Conservation (phyloP, 2,113 vertebrate species). For the Butorides virescens region DNA sequence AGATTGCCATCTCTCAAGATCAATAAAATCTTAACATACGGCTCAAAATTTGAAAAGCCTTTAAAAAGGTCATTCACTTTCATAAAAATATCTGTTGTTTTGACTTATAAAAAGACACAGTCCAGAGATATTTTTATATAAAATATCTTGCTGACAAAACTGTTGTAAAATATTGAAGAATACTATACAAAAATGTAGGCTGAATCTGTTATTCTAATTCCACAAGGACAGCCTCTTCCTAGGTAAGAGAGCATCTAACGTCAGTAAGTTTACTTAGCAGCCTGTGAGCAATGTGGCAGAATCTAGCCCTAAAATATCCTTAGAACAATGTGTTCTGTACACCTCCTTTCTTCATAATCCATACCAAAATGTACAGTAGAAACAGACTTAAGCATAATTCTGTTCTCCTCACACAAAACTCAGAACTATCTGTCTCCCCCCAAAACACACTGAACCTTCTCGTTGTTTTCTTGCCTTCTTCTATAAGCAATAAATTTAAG, state of each 20-base stretch:
- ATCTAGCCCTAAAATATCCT: neutral
- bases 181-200: neutral
- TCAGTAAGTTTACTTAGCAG: accelerated
- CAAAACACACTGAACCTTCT: neutral
- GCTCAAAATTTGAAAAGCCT: neutral
- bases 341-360: neutral
- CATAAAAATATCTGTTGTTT: neutral
- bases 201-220: neutral
- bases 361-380: neutral
- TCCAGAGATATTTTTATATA: neutral
- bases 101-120: neutral
- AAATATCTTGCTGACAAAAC: neutral
- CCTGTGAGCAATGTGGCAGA: neutral
- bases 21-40: neutral
- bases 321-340: neutral
- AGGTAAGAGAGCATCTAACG: neutral
- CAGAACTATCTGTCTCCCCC: neutral
- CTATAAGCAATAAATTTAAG: neutral
- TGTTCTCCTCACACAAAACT: neutral
- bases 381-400: neutral
- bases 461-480: neutral
- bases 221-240: neutral
- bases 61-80: neutral
- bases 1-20: neutral
- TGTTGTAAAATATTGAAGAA: slow-evolving; percentile 3